phyloP scores from a whole-genome alignment of 1,140 invertebrate genomes.

The Andricus grossulariae region DNA sequence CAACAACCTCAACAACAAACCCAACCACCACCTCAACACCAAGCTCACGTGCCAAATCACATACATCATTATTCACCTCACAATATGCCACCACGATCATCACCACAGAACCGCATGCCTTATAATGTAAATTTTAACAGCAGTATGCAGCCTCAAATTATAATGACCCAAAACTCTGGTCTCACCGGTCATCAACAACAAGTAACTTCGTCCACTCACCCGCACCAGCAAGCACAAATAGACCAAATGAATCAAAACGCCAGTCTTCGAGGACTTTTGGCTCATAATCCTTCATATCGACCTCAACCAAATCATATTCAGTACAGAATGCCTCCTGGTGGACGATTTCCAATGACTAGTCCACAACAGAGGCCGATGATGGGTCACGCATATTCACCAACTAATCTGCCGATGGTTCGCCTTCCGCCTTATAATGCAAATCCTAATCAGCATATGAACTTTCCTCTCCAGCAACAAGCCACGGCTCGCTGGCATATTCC shows the following conservation, averaged over 20 bases:
- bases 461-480: slow-evolving; percentile 38
- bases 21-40: slow-evolving; percentile 48
- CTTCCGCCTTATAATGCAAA: slow-evolving; percentile 11
- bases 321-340: slow-evolving; percentile 65
- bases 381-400: slow-evolving; percentile 61
- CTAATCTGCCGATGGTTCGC: slow-evolving; percentile 57
- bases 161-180: slow-evolving; percentile 66
- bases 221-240: slow-evolving; percentile 70
- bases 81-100: slow-evolving; percentile 65
- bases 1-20: slow-evolving; percentile 53
- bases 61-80: slow-evolving; percentile 65
- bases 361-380: slow-evolving; percentile 58
- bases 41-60: slow-evolving; percentile 55
- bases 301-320: slow-evolving; percentile 60
- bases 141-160: slow-evolving; percentile 60
- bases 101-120: slow-evolving; percentile 61
- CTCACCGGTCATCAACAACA: slow-evolving; percentile 68
- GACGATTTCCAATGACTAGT: slow-evolving; percentile 60
- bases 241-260: slow-evolving; percentile 70
- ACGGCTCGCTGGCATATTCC: slow-evolving; percentile 72
- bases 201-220: slow-evolving; percentile 76
- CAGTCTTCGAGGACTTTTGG: slow-evolving; percentile 68
- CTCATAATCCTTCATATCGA: slow-evolving; percentile 68
- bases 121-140: slow-evolving; percentile 63
- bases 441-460: slow-evolving; percentile 15